phyloP scores from a whole-genome alignment of 2,113 vertebrate genomes.

The Patagioenas fasciata region DNA sequence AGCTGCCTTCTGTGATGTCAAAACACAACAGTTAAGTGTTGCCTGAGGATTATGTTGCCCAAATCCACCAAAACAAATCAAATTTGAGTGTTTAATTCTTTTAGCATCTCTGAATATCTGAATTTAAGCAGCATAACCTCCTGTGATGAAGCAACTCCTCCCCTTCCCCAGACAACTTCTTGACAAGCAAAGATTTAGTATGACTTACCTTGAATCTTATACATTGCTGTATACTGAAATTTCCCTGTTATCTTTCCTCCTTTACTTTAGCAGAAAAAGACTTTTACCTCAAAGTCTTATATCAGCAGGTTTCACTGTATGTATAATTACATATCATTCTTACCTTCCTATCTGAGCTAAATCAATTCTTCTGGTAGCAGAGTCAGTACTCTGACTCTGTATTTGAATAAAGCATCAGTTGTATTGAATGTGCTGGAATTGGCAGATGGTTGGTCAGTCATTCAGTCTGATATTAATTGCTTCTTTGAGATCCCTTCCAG shows the following conservation, averaged over 20 bases:
- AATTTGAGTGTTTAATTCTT: not conserved
- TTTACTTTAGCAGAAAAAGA: not conserved
- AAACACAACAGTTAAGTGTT: not conserved
- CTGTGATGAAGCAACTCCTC: not conserved
- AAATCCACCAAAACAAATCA: constrained; percentile 26
- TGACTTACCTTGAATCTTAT: not conserved
- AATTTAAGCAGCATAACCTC: not conserved
- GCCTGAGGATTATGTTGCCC: not conserved
- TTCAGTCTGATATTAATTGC: constrained; percentile 63
- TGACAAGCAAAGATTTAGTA: not conserved
- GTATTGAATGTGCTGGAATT: constrained; percentile 46
- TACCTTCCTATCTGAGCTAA: constrained; percentile 6
- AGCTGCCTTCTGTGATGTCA: constrained; percentile 49
- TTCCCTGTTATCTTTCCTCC: not conserved
- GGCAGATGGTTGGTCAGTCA: constrained; percentile 48
- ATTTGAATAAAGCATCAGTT: constrained; percentile 45
- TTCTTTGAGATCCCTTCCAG: constrained; percentile 54
- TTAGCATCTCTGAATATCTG: not conserved
- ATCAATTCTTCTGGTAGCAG: constrained; percentile 6
- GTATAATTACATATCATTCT: not conserved
- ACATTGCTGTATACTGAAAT: not conserved
- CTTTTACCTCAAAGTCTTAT: not conserved
- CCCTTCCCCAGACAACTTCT: not conserved
- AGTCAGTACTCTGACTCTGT: constrained; percentile 4
- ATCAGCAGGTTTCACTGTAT: not conserved